phyloP scores from a whole-genome alignment of 1,140 invertebrate species.

The Trichoplusia ni region DNA sequence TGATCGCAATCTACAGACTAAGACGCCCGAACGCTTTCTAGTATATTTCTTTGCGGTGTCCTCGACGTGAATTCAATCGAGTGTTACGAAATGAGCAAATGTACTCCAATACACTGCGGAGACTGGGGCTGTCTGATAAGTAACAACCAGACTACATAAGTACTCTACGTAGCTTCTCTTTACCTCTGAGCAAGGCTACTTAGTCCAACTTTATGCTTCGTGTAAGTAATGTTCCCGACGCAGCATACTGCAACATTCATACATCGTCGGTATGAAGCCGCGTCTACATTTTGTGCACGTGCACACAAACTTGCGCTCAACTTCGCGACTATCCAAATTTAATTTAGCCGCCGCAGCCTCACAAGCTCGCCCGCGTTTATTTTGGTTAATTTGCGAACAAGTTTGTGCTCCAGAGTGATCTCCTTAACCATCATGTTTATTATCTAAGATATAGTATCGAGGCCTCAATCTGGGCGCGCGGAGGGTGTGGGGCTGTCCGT shows the following conservation, averaged over 20 bases:
- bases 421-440: conserved; percentile 57
- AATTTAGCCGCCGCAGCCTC: conserved; percentile 40
- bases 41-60: conserved; percentile 26
- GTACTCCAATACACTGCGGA: conserved; percentile 11
- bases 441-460: conserved; percentile 50
- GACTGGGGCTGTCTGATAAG: no score
- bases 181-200: not conserved
- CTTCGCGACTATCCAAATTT: conserved; percentile 54
- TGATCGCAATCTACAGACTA: conserved; percentile 64
- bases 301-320: conserved; percentile 45
- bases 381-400: conserved; percentile 53
- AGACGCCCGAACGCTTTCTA: conserved; percentile 54
- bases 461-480: conserved; percentile 38
- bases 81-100: conserved; percentile 26
- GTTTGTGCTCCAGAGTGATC: conserved; percentile 57
- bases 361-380: conserved; percentile 41
- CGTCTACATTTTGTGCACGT: conserved; percentile 41
- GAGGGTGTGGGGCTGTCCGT: conserved; percentile 31
- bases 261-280: conserved; percentile 1
- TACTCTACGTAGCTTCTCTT: no score
- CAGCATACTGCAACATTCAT: conserved; percentile 21
- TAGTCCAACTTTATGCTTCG: conserved; percentile 15
- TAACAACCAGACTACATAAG: no score
- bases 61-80: conserved; percentile 25
- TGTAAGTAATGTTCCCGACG: conserved; percentile 13